Conservation (phyloP, 2,888 invertebrate species). For the Agrochola circellaris region DNA sequence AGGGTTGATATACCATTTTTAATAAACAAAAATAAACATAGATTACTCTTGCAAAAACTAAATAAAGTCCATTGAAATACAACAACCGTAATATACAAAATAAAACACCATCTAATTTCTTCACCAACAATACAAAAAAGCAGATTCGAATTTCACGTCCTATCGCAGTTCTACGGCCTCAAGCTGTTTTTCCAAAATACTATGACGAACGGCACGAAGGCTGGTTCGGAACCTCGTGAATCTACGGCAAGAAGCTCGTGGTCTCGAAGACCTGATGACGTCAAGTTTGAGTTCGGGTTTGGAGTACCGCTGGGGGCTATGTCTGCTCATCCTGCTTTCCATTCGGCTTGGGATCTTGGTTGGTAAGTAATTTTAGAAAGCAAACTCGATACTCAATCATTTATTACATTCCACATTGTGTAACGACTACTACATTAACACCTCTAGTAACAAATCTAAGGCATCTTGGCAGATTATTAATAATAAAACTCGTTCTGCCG, state of each 20-base stretch:
- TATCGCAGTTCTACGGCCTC: constrained; percentile 12
- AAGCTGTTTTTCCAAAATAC: constrained; percentile 44
- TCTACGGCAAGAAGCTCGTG: constrained; percentile 74
- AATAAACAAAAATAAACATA: too few relatives aligned
- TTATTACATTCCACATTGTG: background rate
- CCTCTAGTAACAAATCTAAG: too few relatives aligned
- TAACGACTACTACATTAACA: too few relatives aligned
- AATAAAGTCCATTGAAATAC: too few relatives aligned
- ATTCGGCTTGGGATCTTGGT: constrained; percentile 90
- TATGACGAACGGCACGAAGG: constrained; percentile 82
- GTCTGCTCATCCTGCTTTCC: constrained; percentile 89
- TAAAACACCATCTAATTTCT: constrained; percentile 3
- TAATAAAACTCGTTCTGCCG: too few relatives aligned
- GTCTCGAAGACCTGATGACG: constrained; percentile 85
- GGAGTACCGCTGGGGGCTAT: constrained; percentile 89
- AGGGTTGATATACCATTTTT: too few relatives aligned
- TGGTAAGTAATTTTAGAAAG: constrained; percentile 80
- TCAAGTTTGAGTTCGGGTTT: constrained; percentile 90
- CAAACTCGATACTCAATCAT: too few relatives aligned
- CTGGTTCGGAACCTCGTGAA: constrained; percentile 70
- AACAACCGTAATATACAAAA: background rate
- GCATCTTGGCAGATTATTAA: too few relatives aligned
- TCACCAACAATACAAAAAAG: background rate
- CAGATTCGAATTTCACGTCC: background rate
- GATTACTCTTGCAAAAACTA: too few relatives aligned